Conservation (phyloP, 1,140 invertebrate species). For the Diprion similis region DNA sequence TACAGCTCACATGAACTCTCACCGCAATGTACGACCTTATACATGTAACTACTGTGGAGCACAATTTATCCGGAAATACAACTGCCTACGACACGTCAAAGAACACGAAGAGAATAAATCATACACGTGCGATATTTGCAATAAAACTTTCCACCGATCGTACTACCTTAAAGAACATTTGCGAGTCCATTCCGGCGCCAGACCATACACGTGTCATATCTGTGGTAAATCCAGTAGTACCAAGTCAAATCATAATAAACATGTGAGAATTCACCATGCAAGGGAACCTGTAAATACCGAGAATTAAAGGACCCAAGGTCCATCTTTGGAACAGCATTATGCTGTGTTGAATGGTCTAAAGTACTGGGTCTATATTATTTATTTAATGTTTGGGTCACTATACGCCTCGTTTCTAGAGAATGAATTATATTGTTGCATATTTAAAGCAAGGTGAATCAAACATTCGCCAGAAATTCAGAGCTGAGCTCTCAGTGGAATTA, state of each 20-base stretch:
- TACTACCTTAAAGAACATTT: conserved; percentile 89
- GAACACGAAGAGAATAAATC: conserved; percentile 91
- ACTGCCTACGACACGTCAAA: conserved; percentile 87
- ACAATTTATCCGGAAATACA: conserved; percentile 92
- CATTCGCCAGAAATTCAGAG: no score
- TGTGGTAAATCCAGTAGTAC: conserved; percentile 87
- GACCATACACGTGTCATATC: conserved; percentile 84
- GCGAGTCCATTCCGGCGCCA: conserved; percentile 82
- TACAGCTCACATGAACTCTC: conserved; percentile 83
- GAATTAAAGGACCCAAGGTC: conserved; percentile 63
- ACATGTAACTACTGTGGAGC: conserved; percentile 93
- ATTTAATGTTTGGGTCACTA: conserved; percentile 10
- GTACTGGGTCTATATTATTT: conserved; percentile 12
- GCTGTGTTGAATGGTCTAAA: background rate
- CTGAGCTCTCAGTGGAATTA: no score
- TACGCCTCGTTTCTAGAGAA: conserved; percentile 13
- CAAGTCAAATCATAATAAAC: conserved; percentile 89
- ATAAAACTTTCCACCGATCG: conserved; percentile 84
- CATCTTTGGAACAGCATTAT: background rate
- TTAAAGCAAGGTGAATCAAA: conserved; percentile 13
- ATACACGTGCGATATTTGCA: conserved; percentile 87
- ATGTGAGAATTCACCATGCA: conserved; percentile 86
- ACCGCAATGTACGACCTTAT: conserved; percentile 81
- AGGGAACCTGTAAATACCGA: conserved; percentile 84
- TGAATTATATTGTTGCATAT: conserved; percentile 12